Base-by-base conservation (phyloP, 1,140 invertebrate genomes). In the Daktulosphaira vitifoliae region DNA sequence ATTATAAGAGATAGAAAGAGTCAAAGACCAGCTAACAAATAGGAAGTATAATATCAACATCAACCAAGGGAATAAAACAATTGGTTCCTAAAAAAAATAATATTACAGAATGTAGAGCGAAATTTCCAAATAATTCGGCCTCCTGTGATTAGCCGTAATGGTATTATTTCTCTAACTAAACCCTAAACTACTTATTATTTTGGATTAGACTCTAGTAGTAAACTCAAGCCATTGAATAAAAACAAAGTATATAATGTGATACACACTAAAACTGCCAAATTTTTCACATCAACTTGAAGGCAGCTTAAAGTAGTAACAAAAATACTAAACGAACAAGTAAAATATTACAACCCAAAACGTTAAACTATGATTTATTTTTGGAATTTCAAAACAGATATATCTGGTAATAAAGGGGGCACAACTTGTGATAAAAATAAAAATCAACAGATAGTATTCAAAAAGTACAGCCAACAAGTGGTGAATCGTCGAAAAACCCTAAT, bases 331-430 rank as follows among this genome's bases (percentile, higher is more conserved):
- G 29, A 11, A 11, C 29, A 33, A 33, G 29, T 11, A 33, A 33
- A 11, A 33, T 33, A 5, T 11, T 6, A 11, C 29, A 11, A 11
- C 29, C 29, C 15, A 62, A 48, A 16, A 46, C 56, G 2, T 25
- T 39, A 6, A 46, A 48, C 26, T 4, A 38, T 1, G 56, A 62
- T 20, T 15, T 62, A 16, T 62, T 62, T 22, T 29, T 62, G 13
- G 56, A 62, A n/a, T 62, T 62, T 13, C 56, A 33, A 15, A n/a
- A 33, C 56, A 1, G 56, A 59, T n/a, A 26, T 8, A 6, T 42
- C 54, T 0, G 56, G 56, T 1, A 33, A 44, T 23, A 48, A 33
- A n/a, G 54, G n/a, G 39, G 0, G 56, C 56, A 7, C 44, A 62
- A 8, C 6, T 62, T 2, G 42, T 62, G 16, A 48, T 62, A 3